These are phyloP conservation scores for Cyphomyrus plagiostoma DNA, from an alignment of 2,113 vertebrate genomes.

Conservation along the genomic window DNA sequence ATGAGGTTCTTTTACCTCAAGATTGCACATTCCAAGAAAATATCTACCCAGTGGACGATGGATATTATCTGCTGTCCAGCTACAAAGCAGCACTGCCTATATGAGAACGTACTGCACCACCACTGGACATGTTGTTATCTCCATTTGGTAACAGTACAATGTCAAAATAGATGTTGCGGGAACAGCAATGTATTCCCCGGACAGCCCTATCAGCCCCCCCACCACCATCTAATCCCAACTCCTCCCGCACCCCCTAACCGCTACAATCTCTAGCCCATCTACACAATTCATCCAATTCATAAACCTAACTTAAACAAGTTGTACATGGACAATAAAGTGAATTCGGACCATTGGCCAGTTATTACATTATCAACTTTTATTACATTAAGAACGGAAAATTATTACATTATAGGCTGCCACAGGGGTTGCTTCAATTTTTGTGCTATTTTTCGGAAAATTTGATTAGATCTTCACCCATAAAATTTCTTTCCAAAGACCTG, in stretches of 20 bases:
- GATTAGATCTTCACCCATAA: background rate
- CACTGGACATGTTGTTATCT: background rate
- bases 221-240: background rate
- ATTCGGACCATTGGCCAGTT: no score
- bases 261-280: background rate
- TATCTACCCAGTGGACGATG: background rate
- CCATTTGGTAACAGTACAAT: background rate
- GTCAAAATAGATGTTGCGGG: background rate
- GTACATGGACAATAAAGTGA: no score
- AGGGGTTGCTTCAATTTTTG: background rate
- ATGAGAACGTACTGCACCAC: background rate
- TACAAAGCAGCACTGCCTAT: background rate
- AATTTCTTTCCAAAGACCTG: background rate
- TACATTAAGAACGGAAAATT: background rate
- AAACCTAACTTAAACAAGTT: no score
- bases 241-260: background rate
- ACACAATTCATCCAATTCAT: background rate
- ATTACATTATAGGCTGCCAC: background rate
- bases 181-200: background rate
- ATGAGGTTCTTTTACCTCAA: background rate
- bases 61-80: background rate
- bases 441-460: background rate
- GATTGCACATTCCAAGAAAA: background rate
- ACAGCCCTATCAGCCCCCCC: background rate
- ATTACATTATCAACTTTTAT: background rate